phyloP scores from a whole-genome alignment of 2,888 invertebrate species.

The Thymelicus acteon region DNA sequence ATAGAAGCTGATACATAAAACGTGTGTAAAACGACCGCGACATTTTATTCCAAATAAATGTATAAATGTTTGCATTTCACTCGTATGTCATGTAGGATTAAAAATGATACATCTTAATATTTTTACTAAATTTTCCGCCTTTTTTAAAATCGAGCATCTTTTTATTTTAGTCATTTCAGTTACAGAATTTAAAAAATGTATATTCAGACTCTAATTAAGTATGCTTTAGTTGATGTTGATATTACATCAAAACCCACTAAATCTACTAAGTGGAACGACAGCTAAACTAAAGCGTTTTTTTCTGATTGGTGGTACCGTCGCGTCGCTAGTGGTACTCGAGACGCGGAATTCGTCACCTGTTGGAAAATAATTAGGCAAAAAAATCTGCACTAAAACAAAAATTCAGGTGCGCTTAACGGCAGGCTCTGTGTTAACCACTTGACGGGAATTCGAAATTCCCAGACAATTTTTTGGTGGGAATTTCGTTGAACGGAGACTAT shows the following conservation, averaged over 20 bases:
- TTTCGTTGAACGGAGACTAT: constrained; percentile 63
- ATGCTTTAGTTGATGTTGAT: constrained; percentile 7
- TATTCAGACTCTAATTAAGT: constrained; percentile 39
- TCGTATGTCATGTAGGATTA: too few relatives aligned
- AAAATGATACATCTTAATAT: too few relatives aligned
- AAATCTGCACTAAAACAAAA: constrained; percentile 81
- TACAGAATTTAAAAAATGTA: constrained; percentile 5
- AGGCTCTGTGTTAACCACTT: constrained; percentile 73
- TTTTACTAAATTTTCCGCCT: too few relatives aligned
- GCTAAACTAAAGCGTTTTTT: constrained; percentile 70
- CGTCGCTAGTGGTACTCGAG: constrained; percentile 74
- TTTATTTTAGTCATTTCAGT: constrained; percentile 1
- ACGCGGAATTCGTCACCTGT: constrained; percentile 83
- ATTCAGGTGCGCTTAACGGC: constrained; percentile 73
- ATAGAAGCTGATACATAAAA: too few relatives aligned
- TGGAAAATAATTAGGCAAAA: constrained; percentile 85
- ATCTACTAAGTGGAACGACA: constrained; percentile 77
- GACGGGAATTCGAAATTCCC: constrained; percentile 61
- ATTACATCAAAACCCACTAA: constrained; percentile 65
- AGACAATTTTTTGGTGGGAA: constrained; percentile 60
- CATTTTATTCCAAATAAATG: too few relatives aligned
- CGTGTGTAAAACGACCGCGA: too few relatives aligned
- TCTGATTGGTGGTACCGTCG: constrained; percentile 68
- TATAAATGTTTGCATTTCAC: too few relatives aligned
- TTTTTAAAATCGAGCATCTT: too few relatives aligned